Evolutionary conservation across 35 echinoderm and acorn worm species (phyloP).

Genomic region (Ophioderma brevispina): DNA sequence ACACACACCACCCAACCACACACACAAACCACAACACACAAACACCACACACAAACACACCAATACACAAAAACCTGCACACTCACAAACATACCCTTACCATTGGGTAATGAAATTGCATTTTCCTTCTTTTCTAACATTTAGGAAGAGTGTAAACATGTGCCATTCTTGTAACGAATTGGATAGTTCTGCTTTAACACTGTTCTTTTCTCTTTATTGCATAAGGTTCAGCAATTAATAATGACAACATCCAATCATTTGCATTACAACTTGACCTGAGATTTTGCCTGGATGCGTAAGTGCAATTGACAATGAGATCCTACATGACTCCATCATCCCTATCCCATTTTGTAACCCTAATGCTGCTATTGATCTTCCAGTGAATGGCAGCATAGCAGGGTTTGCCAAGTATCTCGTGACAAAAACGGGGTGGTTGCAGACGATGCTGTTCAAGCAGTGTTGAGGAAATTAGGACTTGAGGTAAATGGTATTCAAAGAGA

Average conservation of each 20-base stretch:
- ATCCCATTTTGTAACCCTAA: slow-evolving; percentile 40
- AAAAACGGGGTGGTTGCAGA: not conserved
- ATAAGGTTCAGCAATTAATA: slow-evolving; percentile 33
- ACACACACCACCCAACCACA: too few species aligned
- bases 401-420: slow-evolving; percentile 5
- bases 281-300: slow-evolving; percentile 5
- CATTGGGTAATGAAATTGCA: too few species aligned
- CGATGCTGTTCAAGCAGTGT: slow-evolving; percentile 19
- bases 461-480: slow-evolving; percentile 26
- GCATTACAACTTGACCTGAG: not conserved
- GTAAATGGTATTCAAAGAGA: not conserved
- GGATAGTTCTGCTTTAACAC: too few species aligned
- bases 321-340: slow-evolving; percentile 1
- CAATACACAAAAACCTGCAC: too few species aligned
- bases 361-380: slow-evolving; percentile 26
- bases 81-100: too few species aligned
- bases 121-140: too few species aligned
- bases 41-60: too few species aligned
- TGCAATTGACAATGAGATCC: not conserved
- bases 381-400: slow-evolving; percentile 1
- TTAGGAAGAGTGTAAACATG: too few species aligned
- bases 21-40: too few species aligned
- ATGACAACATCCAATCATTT: slow-evolving; percentile 15
- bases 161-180: too few species aligned
- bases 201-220: too few species aligned